phyloP scores from a whole-genome alignment of 2,113 vertebrate genomes.

The Grammomys surdaster region DNA sequence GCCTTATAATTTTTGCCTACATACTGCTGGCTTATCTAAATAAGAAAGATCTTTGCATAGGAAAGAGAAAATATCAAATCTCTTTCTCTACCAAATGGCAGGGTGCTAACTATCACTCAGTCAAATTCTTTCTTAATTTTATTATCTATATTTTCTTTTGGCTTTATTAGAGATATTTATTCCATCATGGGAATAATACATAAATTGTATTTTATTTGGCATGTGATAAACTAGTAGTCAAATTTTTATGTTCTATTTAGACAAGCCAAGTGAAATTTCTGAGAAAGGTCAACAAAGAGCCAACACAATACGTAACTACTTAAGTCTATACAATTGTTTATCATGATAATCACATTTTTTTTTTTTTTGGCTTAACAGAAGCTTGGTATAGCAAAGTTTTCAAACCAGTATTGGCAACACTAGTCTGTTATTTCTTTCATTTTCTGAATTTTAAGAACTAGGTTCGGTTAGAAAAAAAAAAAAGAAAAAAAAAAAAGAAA shows the following conservation, averaged over 20 bases:
- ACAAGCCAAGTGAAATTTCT: neutral
- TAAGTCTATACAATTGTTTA: neutral
- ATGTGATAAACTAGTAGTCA: neutral
- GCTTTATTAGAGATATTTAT: neutral
- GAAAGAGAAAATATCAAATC: neutral
- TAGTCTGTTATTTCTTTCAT: neutral
- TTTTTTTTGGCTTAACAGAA: neutral
- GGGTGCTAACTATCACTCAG: neutral
- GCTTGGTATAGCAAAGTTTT: neutral
- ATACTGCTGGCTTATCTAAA: neutral
- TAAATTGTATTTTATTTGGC: neutral
- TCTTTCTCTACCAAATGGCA: neutral
- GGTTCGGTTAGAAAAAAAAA: no score
- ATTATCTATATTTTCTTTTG: neutral
- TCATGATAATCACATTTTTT: neutral
- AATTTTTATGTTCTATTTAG: neutral
- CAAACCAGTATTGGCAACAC: neutral
- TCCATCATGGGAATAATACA: neutral
- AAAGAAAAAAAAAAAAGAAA: no score
- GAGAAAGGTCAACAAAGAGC: neutral
- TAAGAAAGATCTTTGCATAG: neutral
- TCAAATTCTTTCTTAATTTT: slow-evolving; percentile 14
- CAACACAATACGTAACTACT: neutral
- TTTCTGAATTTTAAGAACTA: neutral
- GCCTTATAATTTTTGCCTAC: neutral